phyloP scores from a whole-genome alignment of 1,140 invertebrate genomes.

The Cydia pomonella region DNA sequence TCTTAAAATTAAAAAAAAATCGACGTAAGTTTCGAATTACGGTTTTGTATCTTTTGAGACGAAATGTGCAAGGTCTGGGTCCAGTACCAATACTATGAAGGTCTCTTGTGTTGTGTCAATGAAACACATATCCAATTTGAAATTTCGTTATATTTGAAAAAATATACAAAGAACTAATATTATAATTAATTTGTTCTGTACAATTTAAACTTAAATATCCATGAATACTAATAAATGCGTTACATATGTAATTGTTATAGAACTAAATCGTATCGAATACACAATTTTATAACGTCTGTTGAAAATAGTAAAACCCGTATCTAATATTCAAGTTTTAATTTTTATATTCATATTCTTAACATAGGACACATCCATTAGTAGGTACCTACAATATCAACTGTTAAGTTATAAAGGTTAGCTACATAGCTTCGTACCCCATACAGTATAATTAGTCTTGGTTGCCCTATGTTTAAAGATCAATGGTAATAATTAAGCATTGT shows the following conservation, averaged over 20 bases:
- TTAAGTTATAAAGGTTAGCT: not conserved
- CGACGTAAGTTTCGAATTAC: too few relatives aligned
- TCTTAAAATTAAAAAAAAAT: too few relatives aligned
- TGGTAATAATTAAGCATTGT: conserved; percentile 3
- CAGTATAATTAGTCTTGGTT: not conserved
- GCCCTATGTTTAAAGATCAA: conserved; percentile 8
- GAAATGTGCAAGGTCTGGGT: too few relatives aligned
- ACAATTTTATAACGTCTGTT: conserved; percentile 7
- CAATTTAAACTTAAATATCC: conserved; percentile 62
- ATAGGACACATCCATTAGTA: conserved; percentile 14
- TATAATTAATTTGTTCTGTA: conserved; percentile 70
- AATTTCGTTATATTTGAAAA: conserved; percentile 74
- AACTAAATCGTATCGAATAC: conserved; percentile 32
- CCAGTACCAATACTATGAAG: too few relatives aligned
- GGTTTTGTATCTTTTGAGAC: too few relatives aligned
- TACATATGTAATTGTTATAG: conserved; percentile 47
- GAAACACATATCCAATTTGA: conserved; percentile 46
- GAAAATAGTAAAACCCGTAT: conserved; percentile 36
- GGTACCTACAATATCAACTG: conserved; percentile 8
- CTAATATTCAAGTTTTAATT: conserved; percentile 21
- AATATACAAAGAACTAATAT: conserved; percentile 72
- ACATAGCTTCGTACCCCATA: not conserved
- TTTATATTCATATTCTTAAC: conserved; percentile 26
- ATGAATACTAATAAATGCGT: conserved; percentile 70
- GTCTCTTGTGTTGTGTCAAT: not conserved